Base-by-base conservation (phyloP, 2,797 vertebrate species). In the Miichthys miiuy region DNA sequence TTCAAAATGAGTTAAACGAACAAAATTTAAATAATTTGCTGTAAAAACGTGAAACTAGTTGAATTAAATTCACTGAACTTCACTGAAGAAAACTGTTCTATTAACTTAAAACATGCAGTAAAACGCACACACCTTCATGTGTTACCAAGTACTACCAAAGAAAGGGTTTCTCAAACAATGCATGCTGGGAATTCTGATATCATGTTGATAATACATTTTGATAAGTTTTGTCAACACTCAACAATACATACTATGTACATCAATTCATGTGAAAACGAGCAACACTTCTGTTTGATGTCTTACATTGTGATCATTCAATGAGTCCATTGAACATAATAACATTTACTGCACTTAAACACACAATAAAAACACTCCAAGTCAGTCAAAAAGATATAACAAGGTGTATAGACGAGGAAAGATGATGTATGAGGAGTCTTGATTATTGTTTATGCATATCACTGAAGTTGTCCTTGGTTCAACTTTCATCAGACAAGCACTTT, bases 401-500 rank as follows among this genome's bases (percentile, higher is more conserved):
- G 42, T 8, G 25, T 47, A 50, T 47, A 44, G 76, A 67, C 18
- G 66, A 67, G 27, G 41, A 79, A 27, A 34, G 60, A 34, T 74
- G 52, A 47, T 20, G n/a, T 62, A 16, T 21, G 11, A 70, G 21
- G 13, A 62, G 27, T 56, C 20, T 71, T 34, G 7, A 34, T 34
- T 34, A 34, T 34, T 34, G 34, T 34, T 34, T 34, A 34, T 34
- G 34, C 63, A 23, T 75, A 52, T n/a, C 18, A 68, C 41, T 82
- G 42, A 83, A 60, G n/a, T 63, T 58, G 30, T 70, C 50, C 71
- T 71, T 61, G 25, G 25, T 68, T 72, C 44, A 77, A 68, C 44
- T 75, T 83, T 84, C 71, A 71, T 68, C 52, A 69, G 27, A 83
- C 65, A 77, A 44, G 10, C 17, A 41, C 47, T 42, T 14, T 47